Evolutionary conservation across 2,888 invertebrate genomes (phyloP).

Genomic region (Oeneis ivallda): DNA sequence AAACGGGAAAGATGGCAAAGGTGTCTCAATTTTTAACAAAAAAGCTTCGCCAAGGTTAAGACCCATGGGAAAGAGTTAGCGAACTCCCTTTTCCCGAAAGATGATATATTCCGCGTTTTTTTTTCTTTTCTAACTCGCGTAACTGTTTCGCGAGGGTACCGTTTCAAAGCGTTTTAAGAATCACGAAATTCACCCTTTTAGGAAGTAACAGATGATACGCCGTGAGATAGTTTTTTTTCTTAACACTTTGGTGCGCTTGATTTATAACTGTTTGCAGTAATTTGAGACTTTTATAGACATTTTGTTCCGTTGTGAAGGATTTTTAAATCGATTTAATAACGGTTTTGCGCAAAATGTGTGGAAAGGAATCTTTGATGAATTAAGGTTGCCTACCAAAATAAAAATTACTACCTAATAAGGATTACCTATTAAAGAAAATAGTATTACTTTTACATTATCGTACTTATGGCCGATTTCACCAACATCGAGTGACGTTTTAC

Average conservation of each 20-base stretch:
- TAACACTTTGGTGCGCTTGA: conserved; percentile 57
- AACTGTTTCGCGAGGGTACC: conserved; percentile 71
- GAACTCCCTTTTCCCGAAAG: conserved; percentile 62
- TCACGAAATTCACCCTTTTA: conserved; percentile 72
- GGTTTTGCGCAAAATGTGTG: conserved; percentile 48
- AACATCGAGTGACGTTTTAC: too few species aligned
- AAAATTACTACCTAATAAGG: too few species aligned
- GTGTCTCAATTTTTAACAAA: conserved; percentile 76
- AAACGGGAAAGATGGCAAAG: conserved; percentile 78
- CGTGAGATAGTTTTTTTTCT: conserved; percentile 75
- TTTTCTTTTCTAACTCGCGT: conserved; percentile 34
- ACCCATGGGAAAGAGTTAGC: conserved; percentile 82
- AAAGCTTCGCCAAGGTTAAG: conserved; percentile 76
- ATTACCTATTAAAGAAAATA: too few species aligned
- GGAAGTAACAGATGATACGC: conserved; percentile 70
- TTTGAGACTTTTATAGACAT: conserved; percentile 77
- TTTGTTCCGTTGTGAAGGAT: conserved; percentile 59
- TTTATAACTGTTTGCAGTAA: conserved; percentile 80
- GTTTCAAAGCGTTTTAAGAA: conserved; percentile 60
- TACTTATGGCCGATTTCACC: too few species aligned
- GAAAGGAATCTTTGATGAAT: neutral
- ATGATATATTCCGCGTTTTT: conserved; percentile 69
- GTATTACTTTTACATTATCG: neutral
- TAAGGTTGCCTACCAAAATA: neutral
- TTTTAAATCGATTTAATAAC: conserved; percentile 63